Percentiles rank a stretch among this genome's conserved stretches.
These are phyloP conservation scores for Brachyrhaphis roseni DNA, from an alignment of 2,797 vertebrate genomes.

Conservation along the genomic window DNA sequence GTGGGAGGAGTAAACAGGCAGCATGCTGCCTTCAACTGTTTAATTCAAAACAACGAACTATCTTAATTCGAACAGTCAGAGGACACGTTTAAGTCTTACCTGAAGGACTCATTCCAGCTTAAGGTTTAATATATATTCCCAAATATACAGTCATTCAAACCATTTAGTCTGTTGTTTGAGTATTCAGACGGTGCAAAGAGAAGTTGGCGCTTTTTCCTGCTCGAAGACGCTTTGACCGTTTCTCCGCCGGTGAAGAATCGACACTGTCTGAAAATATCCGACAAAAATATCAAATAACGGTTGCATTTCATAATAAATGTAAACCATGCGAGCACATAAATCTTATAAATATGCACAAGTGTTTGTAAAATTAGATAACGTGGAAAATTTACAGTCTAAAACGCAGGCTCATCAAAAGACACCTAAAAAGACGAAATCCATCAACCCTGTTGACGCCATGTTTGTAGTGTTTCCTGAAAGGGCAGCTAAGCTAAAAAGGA, in stretches of 20 bases:
- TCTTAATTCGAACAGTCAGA: too few relatives aligned
- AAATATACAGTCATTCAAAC: neutral
- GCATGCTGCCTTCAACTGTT: conserved; percentile 44
- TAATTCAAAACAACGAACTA: neutral
- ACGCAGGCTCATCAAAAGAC: conserved; percentile 38
- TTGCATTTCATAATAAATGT: accelerated
- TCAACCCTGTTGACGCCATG: conserved; percentile 37
- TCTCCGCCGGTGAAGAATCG: conserved; percentile 34
- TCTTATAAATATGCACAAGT: accelerated
- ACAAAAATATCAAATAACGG: neutral
- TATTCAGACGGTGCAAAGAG: conserved; percentile 41
- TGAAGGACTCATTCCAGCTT: conserved; percentile 28
- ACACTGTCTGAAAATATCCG: neutral
- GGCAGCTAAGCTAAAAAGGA: neutral
- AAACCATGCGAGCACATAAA: accelerated
- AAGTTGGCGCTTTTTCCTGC: conserved; percentile 86
- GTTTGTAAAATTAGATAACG: neutral
- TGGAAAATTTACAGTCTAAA: accelerated
- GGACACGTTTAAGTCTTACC: conserved; percentile 38
- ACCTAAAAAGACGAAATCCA: conserved; percentile 33
- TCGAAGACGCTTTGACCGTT: conserved; percentile 34
- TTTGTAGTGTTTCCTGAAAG: conserved; percentile 59
- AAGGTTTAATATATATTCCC: conserved; percentile 1
- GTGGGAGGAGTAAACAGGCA: conserved; percentile 50
- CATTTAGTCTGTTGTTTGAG: conserved; percentile 28